Conservation (phyloP, 2,113 vertebrate genomes). For the Peromyscus polionotus region DNA sequence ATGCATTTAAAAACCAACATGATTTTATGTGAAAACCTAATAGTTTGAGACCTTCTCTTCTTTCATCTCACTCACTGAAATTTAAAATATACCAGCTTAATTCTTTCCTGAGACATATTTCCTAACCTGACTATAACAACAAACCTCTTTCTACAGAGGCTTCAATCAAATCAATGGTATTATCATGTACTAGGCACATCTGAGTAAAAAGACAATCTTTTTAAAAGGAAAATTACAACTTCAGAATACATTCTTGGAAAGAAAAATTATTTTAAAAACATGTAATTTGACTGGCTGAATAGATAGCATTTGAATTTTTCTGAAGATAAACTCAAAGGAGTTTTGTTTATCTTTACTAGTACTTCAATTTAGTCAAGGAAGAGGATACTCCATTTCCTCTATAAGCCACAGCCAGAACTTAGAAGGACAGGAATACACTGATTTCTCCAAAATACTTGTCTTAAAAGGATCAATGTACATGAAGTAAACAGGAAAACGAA, state of each 20-base stretch:
- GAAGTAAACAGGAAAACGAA: not conserved
- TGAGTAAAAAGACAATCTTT: not conserved
- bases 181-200: not conserved
- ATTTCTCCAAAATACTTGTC: not conserved
- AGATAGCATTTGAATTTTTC: not conserved
- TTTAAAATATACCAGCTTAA: not conserved
- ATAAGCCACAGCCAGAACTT: not conserved
- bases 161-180: slow-evolving; percentile 6
- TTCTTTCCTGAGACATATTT: slow-evolving; percentile 38
- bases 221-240: slow-evolving; percentile 18
- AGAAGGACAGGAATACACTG: not conserved
- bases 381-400: not conserved
- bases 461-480: not conserved
- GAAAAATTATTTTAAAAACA: slow-evolving; percentile 36
- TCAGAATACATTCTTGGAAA: not conserved
- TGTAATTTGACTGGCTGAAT: not conserved
- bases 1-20: slow-evolving; percentile 28
- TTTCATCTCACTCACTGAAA: slow-evolving; percentile 32
- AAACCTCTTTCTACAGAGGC: slow-evolving; percentile 1
- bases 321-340: not conserved
- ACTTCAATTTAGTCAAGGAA: not conserved
- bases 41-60: slow-evolving; percentile 8
- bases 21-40: slow-evolving; percentile 45
- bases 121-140: slow-evolving; percentile 13
- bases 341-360: not conserved